Conservation (phyloP, 2,888 invertebrate species). For the Phyllotreta cruciferae region DNA sequence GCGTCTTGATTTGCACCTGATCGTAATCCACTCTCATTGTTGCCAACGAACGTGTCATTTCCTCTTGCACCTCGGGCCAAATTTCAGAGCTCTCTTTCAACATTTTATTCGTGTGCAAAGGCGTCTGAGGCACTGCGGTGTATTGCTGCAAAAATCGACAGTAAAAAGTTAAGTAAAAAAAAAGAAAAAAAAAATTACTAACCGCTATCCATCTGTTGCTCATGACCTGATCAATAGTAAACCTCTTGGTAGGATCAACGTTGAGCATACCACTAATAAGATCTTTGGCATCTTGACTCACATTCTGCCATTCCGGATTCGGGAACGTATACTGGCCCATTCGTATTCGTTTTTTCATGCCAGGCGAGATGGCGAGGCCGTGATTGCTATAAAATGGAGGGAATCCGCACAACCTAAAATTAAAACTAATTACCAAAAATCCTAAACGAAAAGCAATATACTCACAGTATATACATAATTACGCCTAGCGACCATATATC, state of each 20-base stretch:
- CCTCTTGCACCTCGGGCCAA: constrained; percentile 98
- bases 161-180: too few relatives aligned
- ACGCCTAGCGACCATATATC: constrained; percentile 99
- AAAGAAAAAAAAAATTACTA: too few relatives aligned
- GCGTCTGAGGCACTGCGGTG: constrained; percentile 92
- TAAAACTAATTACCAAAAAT: constrained; percentile 6
- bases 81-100: constrained; percentile 89
- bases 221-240: constrained; percentile 91
- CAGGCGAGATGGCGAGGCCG: constrained; percentile 96
- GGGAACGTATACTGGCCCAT: constrained; percentile 98
- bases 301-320: constrained; percentile 93
- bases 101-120: constrained; percentile 88
- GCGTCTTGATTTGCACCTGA: constrained; percentile 90
- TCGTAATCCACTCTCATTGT: constrained; percentile 99
- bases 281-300: constrained; percentile 94
- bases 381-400: constrained; percentile 99
- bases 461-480: constrained; percentile 97
- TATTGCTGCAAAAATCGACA: constrained; percentile 61
- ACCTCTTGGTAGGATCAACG: constrained; percentile 89
- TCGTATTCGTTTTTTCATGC: constrained; percentile 97
- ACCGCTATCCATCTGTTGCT: constrained; percentile 86
- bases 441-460: constrained; percentile 43
- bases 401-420: constrained; percentile 85
- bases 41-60: constrained; percentile 96
- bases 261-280: constrained; percentile 93